Percentiles rank a stretch among this genome's conserved stretches.
These are phyloP conservation scores for Drosophila quinaria DNA, from an alignment of 2,888 invertebrate genomes.

Conservation along the genomic window DNA sequence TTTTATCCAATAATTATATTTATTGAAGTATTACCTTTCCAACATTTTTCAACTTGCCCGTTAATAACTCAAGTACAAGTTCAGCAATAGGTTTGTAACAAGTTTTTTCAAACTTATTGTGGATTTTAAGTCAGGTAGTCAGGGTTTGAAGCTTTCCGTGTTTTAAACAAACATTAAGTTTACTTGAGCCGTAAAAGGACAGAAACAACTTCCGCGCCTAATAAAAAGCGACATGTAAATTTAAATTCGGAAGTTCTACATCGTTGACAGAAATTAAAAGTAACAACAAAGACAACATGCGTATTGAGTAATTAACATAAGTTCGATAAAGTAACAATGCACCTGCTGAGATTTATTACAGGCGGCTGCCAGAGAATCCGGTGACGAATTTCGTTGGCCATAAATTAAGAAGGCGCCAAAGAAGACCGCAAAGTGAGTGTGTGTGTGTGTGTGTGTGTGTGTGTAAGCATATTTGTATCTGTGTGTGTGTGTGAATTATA, in stretches of 20 bases:
- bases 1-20: too few species aligned
- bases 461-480: too few species aligned
- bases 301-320: constrained; percentile 59
- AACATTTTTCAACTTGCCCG: constrained; percentile 24
- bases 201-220: constrained; percentile 26
- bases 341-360: constrained; percentile 56
- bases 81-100: constrained; percentile 1
- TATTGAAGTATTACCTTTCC: too few species aligned
- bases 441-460: neutral
- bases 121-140: constrained; percentile 39
- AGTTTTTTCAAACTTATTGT: constrained; percentile 39
- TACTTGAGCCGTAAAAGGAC: constrained; percentile 19
- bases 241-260: constrained; percentile 33
- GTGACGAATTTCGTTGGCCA: constrained; percentile 52
- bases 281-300: constrained; percentile 17
- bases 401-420: constrained; percentile 30
- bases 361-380: constrained; percentile 19
- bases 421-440: neutral
- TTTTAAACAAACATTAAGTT: constrained; percentile 15
- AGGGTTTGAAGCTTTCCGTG: constrained; percentile 27
- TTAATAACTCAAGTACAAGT: neutral
- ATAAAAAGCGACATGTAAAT: constrained; percentile 35
- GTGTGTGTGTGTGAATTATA: constrained; percentile 8
- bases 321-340: constrained; percentile 38
- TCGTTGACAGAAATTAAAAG: constrained; percentile 21